A percentile compares a stretch with the other conserved stretches of the same genome.
Conservation (phyloP, 2,797 vertebrate species). For the Saguinus oedipus region DNA sequence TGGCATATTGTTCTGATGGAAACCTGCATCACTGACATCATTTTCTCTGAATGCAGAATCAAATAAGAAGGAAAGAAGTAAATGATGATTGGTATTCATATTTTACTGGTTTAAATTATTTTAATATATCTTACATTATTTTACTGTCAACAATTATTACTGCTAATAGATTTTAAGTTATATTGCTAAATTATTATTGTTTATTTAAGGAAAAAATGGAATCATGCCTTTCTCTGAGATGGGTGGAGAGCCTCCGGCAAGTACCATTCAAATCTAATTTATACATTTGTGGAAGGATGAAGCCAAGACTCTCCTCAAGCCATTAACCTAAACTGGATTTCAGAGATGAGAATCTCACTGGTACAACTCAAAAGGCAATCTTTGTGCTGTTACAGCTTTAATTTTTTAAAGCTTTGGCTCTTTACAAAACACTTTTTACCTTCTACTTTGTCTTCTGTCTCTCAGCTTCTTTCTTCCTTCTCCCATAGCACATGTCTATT, state of each 20-base stretch:
- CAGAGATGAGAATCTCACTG: slow-evolving; percentile 44
- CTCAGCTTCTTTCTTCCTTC: neutral
- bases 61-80: neutral
- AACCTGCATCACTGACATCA: neutral
- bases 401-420: slow-evolving; percentile 62
- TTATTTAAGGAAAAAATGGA: slow-evolving; percentile 46
- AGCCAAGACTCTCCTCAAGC: slow-evolving; percentile 41
- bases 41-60: neutral
- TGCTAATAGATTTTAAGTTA: slow-evolving; percentile 55
- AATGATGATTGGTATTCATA: neutral
- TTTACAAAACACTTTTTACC: slow-evolving; percentile 27
- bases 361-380: slow-evolving; percentile 43
- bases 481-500: slow-evolving; percentile 57
- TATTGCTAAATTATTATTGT: slow-evolving; percentile 37
- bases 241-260: neutral
- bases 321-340: slow-evolving; percentile 65
- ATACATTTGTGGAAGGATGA: neutral
- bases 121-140: neutral
- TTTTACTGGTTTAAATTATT: neutral
- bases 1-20: neutral
- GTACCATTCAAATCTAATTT: slow-evolving; percentile 35
- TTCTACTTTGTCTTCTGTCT: slow-evolving; percentile 43
- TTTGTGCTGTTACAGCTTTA: slow-evolving; percentile 61
- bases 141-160: slow-evolving; percentile 28
- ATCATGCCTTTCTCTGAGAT: neutral